These are phyloP conservation scores for Drosophila busckii DNA, from an alignment of 1,140 invertebrate species.

Conservation along the genomic window DNA sequence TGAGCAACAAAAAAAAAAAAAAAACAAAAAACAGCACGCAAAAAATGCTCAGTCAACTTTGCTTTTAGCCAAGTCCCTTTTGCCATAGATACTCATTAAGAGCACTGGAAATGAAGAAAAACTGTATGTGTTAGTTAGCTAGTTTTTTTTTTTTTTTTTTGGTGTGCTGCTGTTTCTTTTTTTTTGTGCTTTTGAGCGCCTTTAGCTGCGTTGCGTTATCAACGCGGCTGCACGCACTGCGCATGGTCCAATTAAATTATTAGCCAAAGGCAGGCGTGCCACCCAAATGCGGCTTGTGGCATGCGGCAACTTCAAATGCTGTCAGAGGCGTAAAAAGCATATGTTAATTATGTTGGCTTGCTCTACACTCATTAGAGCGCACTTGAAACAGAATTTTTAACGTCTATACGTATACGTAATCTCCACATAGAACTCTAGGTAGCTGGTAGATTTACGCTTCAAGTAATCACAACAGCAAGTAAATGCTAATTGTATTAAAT, in stretches of 20 bases:
- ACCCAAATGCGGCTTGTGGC: slow-evolving; percentile 41
- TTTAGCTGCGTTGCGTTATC: slow-evolving; percentile 28
- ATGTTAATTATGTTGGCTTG: slow-evolving; percentile 59
- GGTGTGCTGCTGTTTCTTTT: too few species aligned
- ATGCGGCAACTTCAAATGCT: slow-evolving; percentile 52
- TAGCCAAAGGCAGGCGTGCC: slow-evolving; percentile 28
- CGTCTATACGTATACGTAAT: slow-evolving; percentile 48
- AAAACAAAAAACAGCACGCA: slow-evolving; percentile 47
- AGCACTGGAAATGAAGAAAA: slow-evolving; percentile 54
- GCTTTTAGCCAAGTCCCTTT: slow-evolving; percentile 4
- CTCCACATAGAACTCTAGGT: slow-evolving; percentile 44
- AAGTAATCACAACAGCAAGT: slow-evolving; percentile 54
- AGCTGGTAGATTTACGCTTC: slow-evolving; percentile 59
- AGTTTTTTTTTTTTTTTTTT: slow-evolving; percentile 27
- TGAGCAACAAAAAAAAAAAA: slow-evolving; percentile 16
- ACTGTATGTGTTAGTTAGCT: too few species aligned
- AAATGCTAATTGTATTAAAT: slow-evolving; percentile 67
- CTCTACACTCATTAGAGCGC: slow-evolving; percentile 40
- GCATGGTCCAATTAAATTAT: slow-evolving; percentile 74
- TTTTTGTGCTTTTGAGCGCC: slow-evolving; percentile 15
- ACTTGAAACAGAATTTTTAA: slow-evolving; percentile 68
- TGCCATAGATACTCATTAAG: slow-evolving; percentile 63
- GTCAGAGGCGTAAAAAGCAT: slow-evolving; percentile 56
- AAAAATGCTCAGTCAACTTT: slow-evolving; percentile 49
- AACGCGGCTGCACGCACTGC: slow-evolving; percentile 47